These are phyloP conservation scores for Rhadina sibilatrix DNA, from an alignment of 2,113 vertebrate genomes.

Conservation along the genomic window DNA sequence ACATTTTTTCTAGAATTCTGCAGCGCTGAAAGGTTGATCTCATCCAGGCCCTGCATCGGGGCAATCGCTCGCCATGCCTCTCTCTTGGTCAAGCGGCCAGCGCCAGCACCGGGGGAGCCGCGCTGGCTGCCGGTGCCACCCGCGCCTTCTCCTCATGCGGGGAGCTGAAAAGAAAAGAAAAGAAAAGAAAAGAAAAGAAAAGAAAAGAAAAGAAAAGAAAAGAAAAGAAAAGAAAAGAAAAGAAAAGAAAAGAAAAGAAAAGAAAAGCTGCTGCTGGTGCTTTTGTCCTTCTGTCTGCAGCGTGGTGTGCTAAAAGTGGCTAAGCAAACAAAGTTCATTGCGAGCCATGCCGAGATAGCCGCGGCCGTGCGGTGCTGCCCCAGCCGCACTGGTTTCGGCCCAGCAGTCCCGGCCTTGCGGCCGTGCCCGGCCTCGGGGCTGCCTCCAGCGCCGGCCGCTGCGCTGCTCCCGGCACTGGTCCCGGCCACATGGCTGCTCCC, in stretches of 20 bases:
- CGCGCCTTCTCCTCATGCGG: neutral
- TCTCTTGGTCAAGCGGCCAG: neutral
- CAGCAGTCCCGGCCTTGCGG: neutral
- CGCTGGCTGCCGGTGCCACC: neutral
- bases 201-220: neutral
- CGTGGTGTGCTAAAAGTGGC: neutral
- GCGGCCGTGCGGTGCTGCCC: too few species aligned
- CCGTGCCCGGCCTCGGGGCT: too few species aligned
- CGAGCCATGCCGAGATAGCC: neutral
- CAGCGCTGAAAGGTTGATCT: neutral
- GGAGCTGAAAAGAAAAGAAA: neutral
- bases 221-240: neutral
- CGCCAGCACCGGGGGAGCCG: neutral
- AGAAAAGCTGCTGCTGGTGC: neutral
- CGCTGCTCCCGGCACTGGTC: neutral
- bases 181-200: neutral
- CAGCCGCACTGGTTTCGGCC: neutral
- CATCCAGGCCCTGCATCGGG: neutral
- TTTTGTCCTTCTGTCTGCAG: neutral
- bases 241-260: too few species aligned
- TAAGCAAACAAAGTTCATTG: neutral
- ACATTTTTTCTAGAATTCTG: neutral
- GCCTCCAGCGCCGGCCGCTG: too few species aligned
- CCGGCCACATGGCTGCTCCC: neutral
- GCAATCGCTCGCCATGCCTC: neutral